Conservation (phyloP, 2,113 vertebrate species). For the Bettongia penicillata region DNA sequence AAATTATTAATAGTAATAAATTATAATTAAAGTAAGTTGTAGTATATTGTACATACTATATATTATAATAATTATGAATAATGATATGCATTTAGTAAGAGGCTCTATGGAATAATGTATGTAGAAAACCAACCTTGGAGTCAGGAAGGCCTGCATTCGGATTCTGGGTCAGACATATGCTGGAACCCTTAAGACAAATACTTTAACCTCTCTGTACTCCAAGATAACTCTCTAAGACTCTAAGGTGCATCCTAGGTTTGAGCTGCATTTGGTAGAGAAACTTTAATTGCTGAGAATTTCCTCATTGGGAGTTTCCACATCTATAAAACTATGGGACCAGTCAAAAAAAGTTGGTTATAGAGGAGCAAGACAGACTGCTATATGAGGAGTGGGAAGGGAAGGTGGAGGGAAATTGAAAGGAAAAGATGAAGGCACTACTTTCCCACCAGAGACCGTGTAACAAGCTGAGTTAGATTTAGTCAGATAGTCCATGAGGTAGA, state of each 20-base stretch:
- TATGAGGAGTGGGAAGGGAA: background rate
- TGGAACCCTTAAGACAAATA: background rate
- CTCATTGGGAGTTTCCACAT: background rate
- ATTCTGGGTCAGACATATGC: background rate
- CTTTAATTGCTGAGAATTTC: background rate
- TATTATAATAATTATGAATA: background rate
- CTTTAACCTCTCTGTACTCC: background rate
- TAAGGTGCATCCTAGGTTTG: background rate
- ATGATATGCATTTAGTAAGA: background rate
- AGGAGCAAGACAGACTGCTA: background rate
- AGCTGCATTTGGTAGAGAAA: background rate
- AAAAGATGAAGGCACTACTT: background rate
- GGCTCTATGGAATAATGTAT: background rate
- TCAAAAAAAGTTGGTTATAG: background rate
- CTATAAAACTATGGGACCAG: background rate
- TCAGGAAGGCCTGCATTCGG: background rate
- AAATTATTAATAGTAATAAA: background rate
- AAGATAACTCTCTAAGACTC: background rate
- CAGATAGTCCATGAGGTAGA: background rate
- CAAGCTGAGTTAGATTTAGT: background rate
- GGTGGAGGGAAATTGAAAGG: background rate
- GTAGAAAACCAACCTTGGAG: background rate
- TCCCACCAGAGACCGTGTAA: background rate
- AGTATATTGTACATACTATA: too few relatives aligned
- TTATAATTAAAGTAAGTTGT: too few relatives aligned